Evolutionary conservation across 2,797 vertebrate species (phyloP), one percentile per base, ranked within the genome.

Genomic region (Rhinichthys osculus): DNA sequence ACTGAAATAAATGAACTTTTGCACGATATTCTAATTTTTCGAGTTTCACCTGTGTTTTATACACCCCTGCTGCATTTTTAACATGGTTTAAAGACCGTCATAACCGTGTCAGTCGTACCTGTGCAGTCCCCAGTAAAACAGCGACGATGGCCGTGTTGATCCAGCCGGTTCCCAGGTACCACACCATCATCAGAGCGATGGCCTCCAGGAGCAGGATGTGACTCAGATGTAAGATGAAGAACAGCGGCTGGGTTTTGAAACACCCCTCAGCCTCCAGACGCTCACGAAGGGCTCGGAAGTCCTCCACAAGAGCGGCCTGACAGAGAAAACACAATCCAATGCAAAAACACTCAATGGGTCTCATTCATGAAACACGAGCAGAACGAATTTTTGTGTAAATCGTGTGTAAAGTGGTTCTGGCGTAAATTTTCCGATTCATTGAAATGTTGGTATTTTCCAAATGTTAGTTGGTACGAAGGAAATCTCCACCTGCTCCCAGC

Each of bases 121-220:
- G 98, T 87, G 96, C 95, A 7, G 93, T 95, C 5, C 96, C 90
- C 35, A 99, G 94, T 71, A 99, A 85, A 82, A 95, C 78, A 40
- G 94, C 82, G 0, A 95, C 92, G 73, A 99, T 52, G 74, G 97
- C 16, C 0, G 97, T 98, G 19, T 94, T 89, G 21, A 93, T 94
- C 98, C 98, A 99, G 89, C 97, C 95, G 0, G 95, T 97, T 16
- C 98, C 98, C 0, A 95, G 96, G 89, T 94, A 89, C 33, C 83
- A 96, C 35, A 98, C 13, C 21, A 96, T 93, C 62, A 96, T 67
- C 96, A 96, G 96, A 10, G 95, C 95, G 3, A 97, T 23, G 81
- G 90, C 90, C 91, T 99, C 98, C 93, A 99, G 91, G 62, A 93
- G 90, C 6, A 99, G n/a, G 82, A 99, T 97, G 85, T 99, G 98